These are phyloP conservation scores for Epinephelus malabaricus DNA, from an alignment of 2,797 vertebrate genomes.

Conservation along the genomic window DNA sequence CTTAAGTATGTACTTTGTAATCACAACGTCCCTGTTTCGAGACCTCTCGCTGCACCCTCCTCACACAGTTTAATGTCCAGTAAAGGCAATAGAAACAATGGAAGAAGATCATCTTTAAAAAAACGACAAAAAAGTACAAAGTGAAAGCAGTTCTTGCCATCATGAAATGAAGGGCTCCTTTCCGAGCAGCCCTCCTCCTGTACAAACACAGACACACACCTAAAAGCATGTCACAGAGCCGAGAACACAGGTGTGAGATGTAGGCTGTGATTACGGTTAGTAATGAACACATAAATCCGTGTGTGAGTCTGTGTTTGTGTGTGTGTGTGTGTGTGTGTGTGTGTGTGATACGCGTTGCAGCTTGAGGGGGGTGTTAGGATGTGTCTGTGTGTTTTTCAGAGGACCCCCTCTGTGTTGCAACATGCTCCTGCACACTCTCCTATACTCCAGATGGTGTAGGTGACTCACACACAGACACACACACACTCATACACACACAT, in stretches of 20 bases:
- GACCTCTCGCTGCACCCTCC: background rate
- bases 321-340: slow-evolving; percentile 21
- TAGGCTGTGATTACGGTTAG: slow-evolving; percentile 70
- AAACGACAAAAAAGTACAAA: background rate
- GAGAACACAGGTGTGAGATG: slow-evolving; percentile 70
- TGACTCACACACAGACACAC: slow-evolving; percentile 72
- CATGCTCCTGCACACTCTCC: slow-evolving; percentile 76
- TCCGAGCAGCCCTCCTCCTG: slow-evolving; percentile 1
- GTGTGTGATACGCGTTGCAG: slow-evolving; percentile 21
- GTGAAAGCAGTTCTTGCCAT: background rate
- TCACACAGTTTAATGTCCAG: background rate
- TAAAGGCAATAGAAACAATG: background rate
- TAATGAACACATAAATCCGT: slow-evolving; percentile 70
- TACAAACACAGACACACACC: slow-evolving; percentile 26
- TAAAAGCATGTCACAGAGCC: slow-evolving; percentile 62
- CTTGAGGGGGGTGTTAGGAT: slow-evolving; percentile 61
- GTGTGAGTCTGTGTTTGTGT: slow-evolving; percentile 40
- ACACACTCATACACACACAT: slow-evolving; percentile 52
- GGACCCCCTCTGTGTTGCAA: slow-evolving; percentile 79
- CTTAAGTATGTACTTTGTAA: background rate
- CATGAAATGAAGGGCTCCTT: slow-evolving; percentile 14
- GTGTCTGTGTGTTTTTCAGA: slow-evolving; percentile 69
- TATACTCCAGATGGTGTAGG: slow-evolving; percentile 87
- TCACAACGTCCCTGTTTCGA: background rate
- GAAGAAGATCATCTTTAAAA: background rate